Conservation (phyloP, 2,888 invertebrate species). For the Chaetogeoica ovagalla region DNA sequence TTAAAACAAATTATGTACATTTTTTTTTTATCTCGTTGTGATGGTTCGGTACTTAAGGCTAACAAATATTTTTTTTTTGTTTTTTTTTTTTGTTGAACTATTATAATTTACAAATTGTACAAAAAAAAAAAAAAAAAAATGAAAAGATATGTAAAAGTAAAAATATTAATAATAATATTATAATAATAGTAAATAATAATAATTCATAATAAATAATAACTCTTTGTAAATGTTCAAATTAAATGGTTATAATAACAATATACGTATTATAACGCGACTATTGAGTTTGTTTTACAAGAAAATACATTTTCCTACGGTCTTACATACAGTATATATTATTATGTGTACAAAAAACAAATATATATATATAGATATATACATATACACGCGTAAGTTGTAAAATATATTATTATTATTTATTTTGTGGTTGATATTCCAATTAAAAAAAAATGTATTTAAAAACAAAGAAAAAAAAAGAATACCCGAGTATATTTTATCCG, state of each 20-base stretch:
- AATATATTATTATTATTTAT: constrained; percentile 33
- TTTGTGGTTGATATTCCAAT: constrained; percentile 52
- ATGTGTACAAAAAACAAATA: constrained; percentile 23
- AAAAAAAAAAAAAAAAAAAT: no score
- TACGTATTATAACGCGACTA: constrained; percentile 43
- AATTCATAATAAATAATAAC: constrained; percentile 1
- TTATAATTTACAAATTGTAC: constrained; percentile 46
- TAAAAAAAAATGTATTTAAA: constrained; percentile 50
- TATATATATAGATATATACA: constrained; percentile 20
- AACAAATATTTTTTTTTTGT: constrained; percentile 45
- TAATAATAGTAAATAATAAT: neutral
- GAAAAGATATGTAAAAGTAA: neutral
- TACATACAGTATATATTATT: constrained; percentile 32
- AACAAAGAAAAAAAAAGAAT: neutral
- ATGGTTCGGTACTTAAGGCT: constrained; percentile 52
- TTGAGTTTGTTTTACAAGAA: constrained; percentile 44
- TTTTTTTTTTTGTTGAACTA: constrained; percentile 52
- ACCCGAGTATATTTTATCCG: no score
- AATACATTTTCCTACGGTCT: constrained; percentile 44
- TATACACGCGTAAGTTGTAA: constrained; percentile 25
- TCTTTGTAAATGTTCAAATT: constrained; percentile 36
- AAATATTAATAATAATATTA: no score
- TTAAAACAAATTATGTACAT: constrained; percentile 49
- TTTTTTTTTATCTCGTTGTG: constrained; percentile 44
- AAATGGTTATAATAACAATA: constrained; percentile 28